Evolutionary conservation across 2,888 invertebrate species (phyloP), one percentile per base, ranked within the genome.

Genomic region (Tribolium freemani): DNA sequence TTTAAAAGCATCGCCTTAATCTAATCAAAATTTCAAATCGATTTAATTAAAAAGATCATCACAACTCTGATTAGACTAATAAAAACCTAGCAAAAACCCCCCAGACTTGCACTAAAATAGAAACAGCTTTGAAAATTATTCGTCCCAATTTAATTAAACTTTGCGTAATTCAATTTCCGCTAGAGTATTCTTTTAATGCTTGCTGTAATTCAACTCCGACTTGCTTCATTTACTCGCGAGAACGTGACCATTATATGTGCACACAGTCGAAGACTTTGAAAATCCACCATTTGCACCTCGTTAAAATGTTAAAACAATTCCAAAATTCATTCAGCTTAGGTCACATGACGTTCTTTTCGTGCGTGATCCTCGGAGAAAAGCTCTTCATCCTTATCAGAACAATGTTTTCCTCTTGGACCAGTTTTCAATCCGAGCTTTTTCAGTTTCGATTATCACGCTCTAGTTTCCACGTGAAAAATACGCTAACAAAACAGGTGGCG

Each of bases 131-230:
- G 68, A 72, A 78, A 75, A 75, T 78, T 76, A 70, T 70, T 72
- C 71, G 72, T 73, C 68, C 54, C 76, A 48, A 73, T 79, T 79
- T 72, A 73, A 79, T 79, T 77, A 76, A 79, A 77, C 68, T 77
- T 77, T 71, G 56, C 51, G 69, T 72, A 74, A 73, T 76, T 69
- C 72, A 63, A 69, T 72, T 72, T 76, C 71, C 66, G 20, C 11
- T 31, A 48, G 48, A 58, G 51, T 48, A 67, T 56, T 67, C 56
- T 57, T 67, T 56, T 46, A 30, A 46, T 48, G 66, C 26, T 67
- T 9, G 20, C 11, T 21, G 53, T 58, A 68, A 58, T 57, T 48
- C 38, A 38, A 38, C 38, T 38, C 26, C 9, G n/a, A 38, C 38
- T 38, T 38, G 38, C 38, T 54, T 54, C 54, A 26, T 26, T 54